Evolutionary conservation across 1,140 invertebrate species (phyloP), one percentile per base, ranked within the genome.

Genomic region (Kradibia gibbosae): DNA sequence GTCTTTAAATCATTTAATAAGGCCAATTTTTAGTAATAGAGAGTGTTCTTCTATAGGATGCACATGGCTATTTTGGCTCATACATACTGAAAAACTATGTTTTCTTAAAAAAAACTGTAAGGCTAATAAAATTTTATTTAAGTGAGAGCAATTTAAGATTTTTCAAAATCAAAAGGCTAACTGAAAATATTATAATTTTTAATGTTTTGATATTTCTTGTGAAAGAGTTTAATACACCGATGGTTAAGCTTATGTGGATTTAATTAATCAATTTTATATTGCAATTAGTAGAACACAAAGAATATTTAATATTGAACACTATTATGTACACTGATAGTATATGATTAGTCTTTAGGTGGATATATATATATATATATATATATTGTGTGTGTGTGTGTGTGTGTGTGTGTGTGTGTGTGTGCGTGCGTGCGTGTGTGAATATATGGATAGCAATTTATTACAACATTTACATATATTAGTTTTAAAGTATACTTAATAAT

Each of bases 281-380:
- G 20, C 25, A 28, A 60, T 60, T 25, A 36, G 2, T 62, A 15
- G 11, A 62, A 17, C 20, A 17, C 25, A 15, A 62, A 62, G 13
- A 62, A 34, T n/a, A n/a, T 34, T 34, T 62, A 17, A 62, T 62
- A 62, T 34, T 34, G 28, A 62, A 34, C 22, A 39, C 36, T 70
- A 22, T 1, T 70, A 70, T 25, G 60, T 62, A 42, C n/a, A 4
- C 25, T 22, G 8, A 13, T 34, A 34, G 31, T 15, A 65, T 65
- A 11, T 10, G 17, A 15, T 57, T 22, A 22, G 28, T 60, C 4
- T 60, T 28, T 60, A 25, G 2, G 28, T 60, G 13, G 10, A 60
- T 28, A 25, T 60, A 60, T 17, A 60, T 28, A 60, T 60, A 60
- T 28, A 60, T 60, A 60, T 60, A 60, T 60, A 60, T 28, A 60